Percentiles rank a stretch among this genome's conserved stretches.
Evolutionary conservation across 2,113 vertebrate species (phyloP).

Genomic region (Ptilorrhoa leucosticta): DNA sequence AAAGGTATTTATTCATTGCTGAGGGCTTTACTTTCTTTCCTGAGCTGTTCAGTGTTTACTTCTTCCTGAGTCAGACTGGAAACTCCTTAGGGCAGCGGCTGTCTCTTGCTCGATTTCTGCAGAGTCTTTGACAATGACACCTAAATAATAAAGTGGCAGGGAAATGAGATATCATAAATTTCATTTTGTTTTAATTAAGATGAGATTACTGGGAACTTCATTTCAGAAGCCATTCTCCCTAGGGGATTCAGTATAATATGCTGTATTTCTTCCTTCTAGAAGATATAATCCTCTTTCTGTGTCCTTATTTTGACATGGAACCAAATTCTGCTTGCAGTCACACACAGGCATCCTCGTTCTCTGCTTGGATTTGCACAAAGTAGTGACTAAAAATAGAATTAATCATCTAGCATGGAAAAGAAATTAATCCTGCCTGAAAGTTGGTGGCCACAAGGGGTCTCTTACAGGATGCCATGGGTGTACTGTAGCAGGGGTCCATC

Average conservation of each 20-base stretch:
- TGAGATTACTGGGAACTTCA: conserved; percentile 40
- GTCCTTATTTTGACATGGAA: conserved; percentile 16
- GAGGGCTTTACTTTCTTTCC: not conserved
- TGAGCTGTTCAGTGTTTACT: not conserved
- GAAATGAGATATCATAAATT: conserved; percentile 4
- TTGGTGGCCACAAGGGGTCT: not conserved
- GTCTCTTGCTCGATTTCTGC: not conserved
- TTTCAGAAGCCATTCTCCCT: not conserved
- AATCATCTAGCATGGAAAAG: not conserved
- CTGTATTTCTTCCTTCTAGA: not conserved
- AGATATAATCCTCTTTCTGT: conserved; percentile 36
- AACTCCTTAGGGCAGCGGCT: not conserved
- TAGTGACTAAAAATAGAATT: conserved; percentile 20
- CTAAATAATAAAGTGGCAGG: not conserved
- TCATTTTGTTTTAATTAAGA: conserved; percentile 54
- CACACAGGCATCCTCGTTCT: not conserved
- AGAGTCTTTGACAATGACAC: not conserved
- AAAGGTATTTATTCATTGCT: not conserved
- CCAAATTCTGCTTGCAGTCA: conserved; percentile 2
- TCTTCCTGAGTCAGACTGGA: not conserved
- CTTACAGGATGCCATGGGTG: not conserved
- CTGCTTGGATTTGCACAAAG: conserved; percentile 25
- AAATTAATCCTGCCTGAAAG: not conserved
- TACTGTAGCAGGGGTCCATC: not conserved
- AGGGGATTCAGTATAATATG: conserved; percentile 3